Base-by-base conservation (phyloP, 1,140 invertebrate genomes). In the Notospermus geniculatus region DNA sequence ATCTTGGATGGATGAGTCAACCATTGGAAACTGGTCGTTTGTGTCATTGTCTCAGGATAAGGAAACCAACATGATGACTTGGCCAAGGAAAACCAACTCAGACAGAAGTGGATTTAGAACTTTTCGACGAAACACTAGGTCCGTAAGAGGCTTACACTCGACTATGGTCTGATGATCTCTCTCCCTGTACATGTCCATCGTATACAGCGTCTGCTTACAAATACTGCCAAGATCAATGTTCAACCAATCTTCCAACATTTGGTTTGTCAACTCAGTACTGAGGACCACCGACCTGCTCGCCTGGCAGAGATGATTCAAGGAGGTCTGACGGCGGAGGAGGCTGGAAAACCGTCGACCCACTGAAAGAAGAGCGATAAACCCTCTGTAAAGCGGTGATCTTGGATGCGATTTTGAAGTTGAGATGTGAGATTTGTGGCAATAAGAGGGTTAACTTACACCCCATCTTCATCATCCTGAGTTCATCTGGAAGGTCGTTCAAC, bases 201-300 rank as follows among this genome's bases (percentile, higher is more conserved):
- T 83, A 57, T 83, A 82, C 1, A 83, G 67, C 0, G 78, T 83
- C 71, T 85, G 83, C 68, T 80, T 74, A 36, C 75, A 69, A 52
- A 84, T 82, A 27, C 76, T 73, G 50, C 78, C 76, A 13, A 82
- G 65, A 64, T 84, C 83, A 0, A 84, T 69, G 45, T 70, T 76
- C 19, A 74, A 65, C 83, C 83, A 84, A 57, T 80, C 79, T 19
- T 74, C 71, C 13, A 79, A 62, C 74, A 81, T 77, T 70, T 81
- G 79, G n/a, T 66, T 57, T 19, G 72, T 73, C 32, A 79, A 70
- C 28, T 80, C 77, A 9, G 67, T 19, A 32, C 67, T 73, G 28
- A 74, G 68, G 27, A 78, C 64, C n/a, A 81, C 79, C 1, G 71
- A 72, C 11, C 78, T 67, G 1, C 77, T 69, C 15, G 79, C 77